These are phyloP conservation scores for Anadara kagoshimensis DNA, from an alignment of 1,140 invertebrate genomes.

Conservation along the genomic window DNA sequence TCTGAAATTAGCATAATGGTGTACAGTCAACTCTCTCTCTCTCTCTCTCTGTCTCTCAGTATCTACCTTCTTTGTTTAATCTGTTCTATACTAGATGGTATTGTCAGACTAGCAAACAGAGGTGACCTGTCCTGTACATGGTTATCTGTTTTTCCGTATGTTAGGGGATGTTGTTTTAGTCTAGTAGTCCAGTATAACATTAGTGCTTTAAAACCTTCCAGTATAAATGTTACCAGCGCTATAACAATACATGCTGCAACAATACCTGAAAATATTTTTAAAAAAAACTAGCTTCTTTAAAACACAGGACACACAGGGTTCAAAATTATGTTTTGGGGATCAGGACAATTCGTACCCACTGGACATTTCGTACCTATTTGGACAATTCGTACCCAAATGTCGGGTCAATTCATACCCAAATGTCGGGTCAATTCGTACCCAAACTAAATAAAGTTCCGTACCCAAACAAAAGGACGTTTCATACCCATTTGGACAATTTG, in stretches of 20 bases:
- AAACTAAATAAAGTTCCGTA: no score
- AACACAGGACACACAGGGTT: no score
- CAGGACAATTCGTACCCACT: no score
- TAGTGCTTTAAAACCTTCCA: slow-evolving; percentile 39
- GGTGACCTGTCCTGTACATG: slow-evolving; percentile 25
- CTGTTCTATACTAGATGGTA: slow-evolving; percentile 38
- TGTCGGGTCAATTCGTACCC: no score
- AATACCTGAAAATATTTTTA: slow-evolving; percentile 33
- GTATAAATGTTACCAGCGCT: slow-evolving; percentile 24
- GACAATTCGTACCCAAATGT: no score
- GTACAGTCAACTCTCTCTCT: slow-evolving; percentile 32
- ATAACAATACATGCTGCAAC: slow-evolving; percentile 31
- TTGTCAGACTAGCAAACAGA: slow-evolving; percentile 39
- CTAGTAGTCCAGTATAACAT: slow-evolving; percentile 39
- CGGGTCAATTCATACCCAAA: no score
- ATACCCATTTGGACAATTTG: no score
- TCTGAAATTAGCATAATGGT: no score
- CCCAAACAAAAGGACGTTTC: no score
- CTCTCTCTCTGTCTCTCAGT: slow-evolving; percentile 1
- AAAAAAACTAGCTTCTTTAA: no score
- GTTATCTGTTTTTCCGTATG: slow-evolving; percentile 35
- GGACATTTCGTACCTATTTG: no score
- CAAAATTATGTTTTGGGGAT: no score
- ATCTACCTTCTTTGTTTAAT: slow-evolving; percentile 42
- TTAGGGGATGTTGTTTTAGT: slow-evolving; percentile 43